phyloP scores from a whole-genome alignment of 2,113 vertebrate genomes.

The Axis porcinus region DNA sequence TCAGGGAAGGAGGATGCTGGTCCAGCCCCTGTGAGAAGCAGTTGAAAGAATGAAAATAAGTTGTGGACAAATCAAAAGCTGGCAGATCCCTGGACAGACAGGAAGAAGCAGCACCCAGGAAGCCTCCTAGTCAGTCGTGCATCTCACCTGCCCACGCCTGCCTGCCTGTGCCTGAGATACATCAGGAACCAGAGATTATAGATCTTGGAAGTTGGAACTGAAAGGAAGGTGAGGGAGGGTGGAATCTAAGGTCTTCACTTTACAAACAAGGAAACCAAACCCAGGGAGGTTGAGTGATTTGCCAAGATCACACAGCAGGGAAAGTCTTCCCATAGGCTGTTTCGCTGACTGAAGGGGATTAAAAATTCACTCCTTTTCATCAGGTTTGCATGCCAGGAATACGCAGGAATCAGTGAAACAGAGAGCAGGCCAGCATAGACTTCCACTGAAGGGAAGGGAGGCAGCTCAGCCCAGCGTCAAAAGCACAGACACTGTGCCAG shows the following conservation, averaged over 20 bases:
- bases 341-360: background rate
- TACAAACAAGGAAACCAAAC: background rate
- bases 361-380: background rate
- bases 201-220: fast-evolving
- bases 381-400: background rate
- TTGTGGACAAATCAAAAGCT: background rate
- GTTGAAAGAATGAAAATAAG: background rate
- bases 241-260: background rate
- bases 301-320: background rate
- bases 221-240: background rate
- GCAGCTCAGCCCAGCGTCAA: too few species aligned
- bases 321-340: background rate
- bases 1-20: background rate
- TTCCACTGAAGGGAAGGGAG: background rate
- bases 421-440: fast-evolving
- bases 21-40: background rate
- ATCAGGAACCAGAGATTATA: background rate
- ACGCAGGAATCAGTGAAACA: fast-evolving
- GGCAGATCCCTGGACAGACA: background rate
- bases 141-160: background rate
- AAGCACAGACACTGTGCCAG: background rate
- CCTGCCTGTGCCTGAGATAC: background rate
- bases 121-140: background rate
- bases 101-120: background rate
- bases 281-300: background rate